These are phyloP conservation scores for Tauraco erythrolophus DNA, from an alignment of 2,113 vertebrate species.

Conservation along the genomic window DNA sequence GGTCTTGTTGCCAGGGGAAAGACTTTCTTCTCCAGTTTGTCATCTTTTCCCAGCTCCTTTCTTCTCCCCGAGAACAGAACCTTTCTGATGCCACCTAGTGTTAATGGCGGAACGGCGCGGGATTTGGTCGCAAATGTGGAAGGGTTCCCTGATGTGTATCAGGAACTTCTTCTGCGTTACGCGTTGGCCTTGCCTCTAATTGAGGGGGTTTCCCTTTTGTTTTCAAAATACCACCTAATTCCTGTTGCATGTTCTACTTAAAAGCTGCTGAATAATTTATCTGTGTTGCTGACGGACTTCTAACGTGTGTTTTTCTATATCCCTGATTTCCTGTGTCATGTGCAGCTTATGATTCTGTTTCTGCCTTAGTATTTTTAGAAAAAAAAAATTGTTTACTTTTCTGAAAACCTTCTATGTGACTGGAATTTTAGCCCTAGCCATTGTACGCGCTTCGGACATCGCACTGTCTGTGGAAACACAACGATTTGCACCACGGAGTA, in stretches of 20 bases:
- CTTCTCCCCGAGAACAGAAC: background rate
- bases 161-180: background rate
- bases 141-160: background rate
- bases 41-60: background rate
- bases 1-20: background rate
- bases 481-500: background rate
- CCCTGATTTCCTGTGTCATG: background rate
- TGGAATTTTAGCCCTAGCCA: background rate
- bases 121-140: background rate
- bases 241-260: background rate
- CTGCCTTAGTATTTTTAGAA: background rate
- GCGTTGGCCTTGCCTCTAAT: background rate
- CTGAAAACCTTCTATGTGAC: background rate
- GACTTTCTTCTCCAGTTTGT: too few species aligned
- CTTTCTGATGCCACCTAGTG: constrained; percentile 39
- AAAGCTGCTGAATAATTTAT: background rate
- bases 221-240: background rate
- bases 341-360: background rate
- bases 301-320: background rate
- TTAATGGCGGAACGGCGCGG: background rate
- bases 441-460: background rate
- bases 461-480: background rate
- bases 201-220: background rate
- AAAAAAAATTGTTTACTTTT: background rate
- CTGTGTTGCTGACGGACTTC: background rate